Base-by-base conservation (phyloP, 2,797 vertebrate species). In the Coreius guichenoti region DNA sequence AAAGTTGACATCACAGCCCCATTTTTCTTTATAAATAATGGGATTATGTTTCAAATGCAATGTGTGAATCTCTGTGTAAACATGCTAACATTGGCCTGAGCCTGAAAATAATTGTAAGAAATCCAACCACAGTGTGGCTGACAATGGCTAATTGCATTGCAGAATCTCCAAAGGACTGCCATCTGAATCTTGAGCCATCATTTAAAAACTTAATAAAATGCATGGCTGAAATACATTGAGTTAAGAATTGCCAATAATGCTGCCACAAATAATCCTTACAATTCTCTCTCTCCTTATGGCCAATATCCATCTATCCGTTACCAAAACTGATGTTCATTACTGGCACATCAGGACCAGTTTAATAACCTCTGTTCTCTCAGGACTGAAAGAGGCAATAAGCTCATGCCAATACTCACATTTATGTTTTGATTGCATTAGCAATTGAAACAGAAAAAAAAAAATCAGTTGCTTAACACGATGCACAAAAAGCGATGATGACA, bases 401-500 rank as follows among this genome's bases (percentile, higher is more conserved):
- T 90, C 78, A 77, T 84, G 86, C 76, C 75, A 72, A 91, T 86
- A 73, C 82, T 80, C 84, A 56, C 79, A 82, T 87, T 90, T 91
- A 91, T 89, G 87, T 87, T 90, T 89, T 90, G 91, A 92, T 93
- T 94, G 86, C 87, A 91, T 92, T 93, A 91, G 87, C 90, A 92
- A 92, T 91, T 91, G 56, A 88, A 86, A 91, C 86, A 74, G 88
- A 80, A 87, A 72, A 77, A n/a, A 29, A 81, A 78, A 63, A 54
- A 26, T 36, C 78, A 45, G n/a, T 26, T 29, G 70, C 67, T 58
- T 79, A 45, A 23, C 63, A 56, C 61, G 51, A 39, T n/a, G n/a
- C n/a, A n/a, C n/a, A n/a, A 65, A 63, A 84, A 49, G 63, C 7
- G 26, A 29, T n/a, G 54, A n/a, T 56, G 8, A 67, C 21, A 61